Conservation (phyloP, 2,888 invertebrate genomes). For the Epicampocera succincta region DNA sequence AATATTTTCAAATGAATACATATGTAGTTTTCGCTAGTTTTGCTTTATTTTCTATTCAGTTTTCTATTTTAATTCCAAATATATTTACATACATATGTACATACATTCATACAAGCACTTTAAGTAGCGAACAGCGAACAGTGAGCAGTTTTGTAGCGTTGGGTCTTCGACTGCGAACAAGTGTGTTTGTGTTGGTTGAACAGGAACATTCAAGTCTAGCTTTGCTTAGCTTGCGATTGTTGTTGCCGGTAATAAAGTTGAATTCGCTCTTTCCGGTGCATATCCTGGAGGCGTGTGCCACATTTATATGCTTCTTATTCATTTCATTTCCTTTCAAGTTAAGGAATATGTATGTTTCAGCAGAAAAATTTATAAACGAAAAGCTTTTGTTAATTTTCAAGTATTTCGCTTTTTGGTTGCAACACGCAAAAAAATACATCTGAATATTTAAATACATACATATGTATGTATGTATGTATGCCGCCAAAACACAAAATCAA, state of each 20-base stretch:
- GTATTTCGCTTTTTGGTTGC: not conserved
- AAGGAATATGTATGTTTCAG: conserved; percentile 27
- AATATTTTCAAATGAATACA: conserved; percentile 55
- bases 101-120: too few species aligned
- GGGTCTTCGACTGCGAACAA: not conserved
- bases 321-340: conserved; percentile 64
- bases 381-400: not conserved
- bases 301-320: conserved; percentile 58
- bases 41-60: conserved; percentile 25
- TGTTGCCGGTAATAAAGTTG: conserved; percentile 69
- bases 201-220: conserved; percentile 51
- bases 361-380: conserved; percentile 25
- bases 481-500: too few species aligned
- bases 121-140: conserved; percentile 26
- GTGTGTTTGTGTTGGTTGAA: conserved; percentile 7
- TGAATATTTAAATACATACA: too few species aligned
- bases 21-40: conserved; percentile 42
- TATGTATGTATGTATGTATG: too few species aligned
- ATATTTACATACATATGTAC: too few species aligned
- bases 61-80: conserved; percentile 27
- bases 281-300: conserved; percentile 64
- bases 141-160: conserved; percentile 24
- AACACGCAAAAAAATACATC: not conserved
- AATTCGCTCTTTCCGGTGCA: conserved; percentile 69
- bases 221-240: conserved; percentile 61